Conservation (phyloP, 1,140 invertebrate genomes). For the Heliconius nattereri region DNA sequence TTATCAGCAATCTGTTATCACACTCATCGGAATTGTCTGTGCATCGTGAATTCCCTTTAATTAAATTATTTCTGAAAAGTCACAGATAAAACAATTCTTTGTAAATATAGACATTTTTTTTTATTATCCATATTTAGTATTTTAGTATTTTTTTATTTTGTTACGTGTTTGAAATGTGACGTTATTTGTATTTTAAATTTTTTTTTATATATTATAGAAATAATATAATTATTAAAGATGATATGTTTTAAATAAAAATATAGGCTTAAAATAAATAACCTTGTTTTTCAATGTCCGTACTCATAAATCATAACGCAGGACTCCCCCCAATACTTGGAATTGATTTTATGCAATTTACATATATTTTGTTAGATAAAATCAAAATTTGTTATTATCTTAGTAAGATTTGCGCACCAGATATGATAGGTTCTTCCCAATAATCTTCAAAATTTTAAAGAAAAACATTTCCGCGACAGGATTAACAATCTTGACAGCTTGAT, state of each 20-base stretch:
- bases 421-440: constrained; percentile 10
- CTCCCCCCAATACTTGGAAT: background rate
- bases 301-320: background rate
- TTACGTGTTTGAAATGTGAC: no score
- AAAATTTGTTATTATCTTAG: background rate
- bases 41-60: background rate
- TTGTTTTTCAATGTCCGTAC: background rate
- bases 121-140: no score
- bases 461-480: background rate
- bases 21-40: background rate
- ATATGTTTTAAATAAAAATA: background rate
- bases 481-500: constrained; percentile 6
- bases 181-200: no score
- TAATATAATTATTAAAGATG: no score
- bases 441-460: background rate
- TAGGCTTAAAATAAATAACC: background rate
- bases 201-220: no score
- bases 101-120: background rate
- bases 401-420: background rate
- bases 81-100: background rate
- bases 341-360: background rate
- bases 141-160: no score
- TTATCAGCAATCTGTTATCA: background rate
- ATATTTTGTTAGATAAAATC: background rate
- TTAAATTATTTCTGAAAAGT: background rate